These are phyloP conservation scores for Listrodromus nycthemerus DNA, from an alignment of 2,888 invertebrate genomes.

Conservation along the genomic window DNA sequence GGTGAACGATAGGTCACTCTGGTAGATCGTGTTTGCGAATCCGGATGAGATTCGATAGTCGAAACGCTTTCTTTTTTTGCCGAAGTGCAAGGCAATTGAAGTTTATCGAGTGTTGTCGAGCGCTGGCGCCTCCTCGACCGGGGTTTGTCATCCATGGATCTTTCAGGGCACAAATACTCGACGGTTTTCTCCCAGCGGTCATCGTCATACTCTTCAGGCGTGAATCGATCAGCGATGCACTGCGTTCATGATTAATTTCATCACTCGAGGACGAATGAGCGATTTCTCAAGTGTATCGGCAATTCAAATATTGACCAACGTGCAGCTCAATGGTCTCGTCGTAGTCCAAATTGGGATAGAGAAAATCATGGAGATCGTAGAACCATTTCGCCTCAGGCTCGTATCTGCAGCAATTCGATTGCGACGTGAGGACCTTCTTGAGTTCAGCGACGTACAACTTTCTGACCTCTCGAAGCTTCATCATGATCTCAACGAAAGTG, in stretches of 20 bases:
- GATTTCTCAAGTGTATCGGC: neutral
- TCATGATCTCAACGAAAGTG: constrained; percentile 72
- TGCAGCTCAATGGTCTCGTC: constrained; percentile 72
- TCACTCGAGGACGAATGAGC: neutral
- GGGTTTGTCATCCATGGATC: constrained; percentile 1
- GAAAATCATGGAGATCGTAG: constrained; percentile 73
- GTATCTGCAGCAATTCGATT: constrained; percentile 61
- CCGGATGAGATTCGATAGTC: constrained; percentile 16
- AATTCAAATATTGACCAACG: constrained; percentile 66
- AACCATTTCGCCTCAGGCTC: constrained; percentile 71
- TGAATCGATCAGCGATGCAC: constrained; percentile 37
- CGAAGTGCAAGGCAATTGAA: neutral
- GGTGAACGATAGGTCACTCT: constrained; percentile 5
- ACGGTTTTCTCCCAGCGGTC: neutral
- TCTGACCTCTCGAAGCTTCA: constrained; percentile 74
- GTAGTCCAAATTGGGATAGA: constrained; percentile 73
- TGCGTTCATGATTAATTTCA: constrained; percentile 30
- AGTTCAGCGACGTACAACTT: constrained; percentile 72
- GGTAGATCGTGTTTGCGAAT: constrained; percentile 30
- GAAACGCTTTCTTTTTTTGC: neutral
- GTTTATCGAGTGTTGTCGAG: neutral
- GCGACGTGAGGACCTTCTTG: constrained; percentile 64
- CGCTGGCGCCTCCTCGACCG: constrained; percentile 4
- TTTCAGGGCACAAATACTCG: neutral
- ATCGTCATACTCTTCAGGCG: neutral